Base-by-base conservation (phyloP, 2,888 invertebrate species). In the Ethmia dodecea region DNA sequence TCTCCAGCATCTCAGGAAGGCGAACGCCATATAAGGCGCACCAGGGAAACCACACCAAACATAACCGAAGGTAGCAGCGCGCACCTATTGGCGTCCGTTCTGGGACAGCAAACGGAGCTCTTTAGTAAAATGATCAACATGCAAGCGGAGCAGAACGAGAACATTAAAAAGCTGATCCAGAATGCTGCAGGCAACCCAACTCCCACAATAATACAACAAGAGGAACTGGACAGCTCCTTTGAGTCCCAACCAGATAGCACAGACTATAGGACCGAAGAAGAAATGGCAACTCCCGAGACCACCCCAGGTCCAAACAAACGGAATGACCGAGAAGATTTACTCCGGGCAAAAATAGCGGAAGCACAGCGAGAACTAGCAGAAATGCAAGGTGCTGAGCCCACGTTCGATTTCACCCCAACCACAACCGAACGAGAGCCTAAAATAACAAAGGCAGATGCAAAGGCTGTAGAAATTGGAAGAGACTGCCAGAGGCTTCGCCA, bases 381-480 rank as follows among this genome's bases (percentile, higher is more conserved):
- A n/a, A 6, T 28, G 3, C 5, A n/a, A 4, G 5, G 6, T 3
- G 9, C 24, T 3, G 24, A 24, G 3, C n/a, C 3, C 3, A 16
- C 13, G 5, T 10, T 8, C 6, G 33, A 41, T 18, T 40, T 40
- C 11, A 1, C 29, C 9, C 36, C 40, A 3, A 13, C 12, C 8
- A 40, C 36, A 1, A 34, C 28, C 13, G 36, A 33, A 28, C 5
- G 15, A 2, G 36, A 40, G n/a, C 13, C 18, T 1, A 40, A 40
- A 14, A 10, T 36, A 1, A 13, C 18, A 6, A 34, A 28, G 13
- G 40, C 40, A 2, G 16, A 31, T 5, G 25, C 11, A n/a, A 28
- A 13, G 1, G 4, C 34, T 2, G 36, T 28, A 11, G 16, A 40
- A 16, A 28, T 31, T 24, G 37, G 32, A 8, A 14, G 12, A 3